These are phyloP conservation scores for Gryllus longicercus DNA, from an alignment of 2,888 invertebrate genomes.

Conservation along the genomic window DNA sequence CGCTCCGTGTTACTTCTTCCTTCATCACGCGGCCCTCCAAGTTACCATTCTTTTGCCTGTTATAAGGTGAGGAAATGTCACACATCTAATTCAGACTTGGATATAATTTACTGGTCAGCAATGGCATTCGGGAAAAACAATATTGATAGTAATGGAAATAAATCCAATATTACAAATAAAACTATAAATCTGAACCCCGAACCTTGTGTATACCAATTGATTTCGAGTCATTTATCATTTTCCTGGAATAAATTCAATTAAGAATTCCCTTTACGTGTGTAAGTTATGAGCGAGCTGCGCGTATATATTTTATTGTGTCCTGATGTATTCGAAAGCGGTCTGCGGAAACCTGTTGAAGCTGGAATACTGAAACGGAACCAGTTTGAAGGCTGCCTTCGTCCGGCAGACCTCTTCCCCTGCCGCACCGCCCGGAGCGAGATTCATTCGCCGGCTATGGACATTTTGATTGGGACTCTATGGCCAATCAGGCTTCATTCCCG, in stretches of 20 bases:
- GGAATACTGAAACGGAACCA: constrained; percentile 1
- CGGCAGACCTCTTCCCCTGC: too few relatives aligned
- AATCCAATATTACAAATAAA: not conserved
- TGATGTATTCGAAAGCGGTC: not conserved
- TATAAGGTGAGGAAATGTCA: not conserved
- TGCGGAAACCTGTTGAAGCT: constrained; percentile 8
- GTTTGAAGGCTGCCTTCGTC: not conserved
- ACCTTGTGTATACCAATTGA: not conserved
- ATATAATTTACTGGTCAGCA: not conserved
- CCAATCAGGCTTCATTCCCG: too few relatives aligned
- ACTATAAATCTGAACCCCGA: not conserved
- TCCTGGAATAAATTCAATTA: not conserved
- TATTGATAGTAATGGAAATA: not conserved
- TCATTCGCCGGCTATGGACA: too few relatives aligned
- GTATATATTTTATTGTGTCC: not conserved
- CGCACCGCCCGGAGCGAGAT: too few relatives aligned
- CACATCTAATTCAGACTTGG: not conserved
- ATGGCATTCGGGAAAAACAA: not conserved
- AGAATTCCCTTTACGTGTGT: not conserved
- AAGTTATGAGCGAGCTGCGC: not conserved
- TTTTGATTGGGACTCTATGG: too few relatives aligned
- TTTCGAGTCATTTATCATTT: constrained; percentile 5
- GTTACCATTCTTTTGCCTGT: not conserved
- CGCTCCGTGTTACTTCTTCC: not conserved
- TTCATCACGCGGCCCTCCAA: not conserved